These are phyloP conservation scores for Nymphalis urticae DNA, from an alignment of 2,888 invertebrate genomes.

Conservation along the genomic window DNA sequence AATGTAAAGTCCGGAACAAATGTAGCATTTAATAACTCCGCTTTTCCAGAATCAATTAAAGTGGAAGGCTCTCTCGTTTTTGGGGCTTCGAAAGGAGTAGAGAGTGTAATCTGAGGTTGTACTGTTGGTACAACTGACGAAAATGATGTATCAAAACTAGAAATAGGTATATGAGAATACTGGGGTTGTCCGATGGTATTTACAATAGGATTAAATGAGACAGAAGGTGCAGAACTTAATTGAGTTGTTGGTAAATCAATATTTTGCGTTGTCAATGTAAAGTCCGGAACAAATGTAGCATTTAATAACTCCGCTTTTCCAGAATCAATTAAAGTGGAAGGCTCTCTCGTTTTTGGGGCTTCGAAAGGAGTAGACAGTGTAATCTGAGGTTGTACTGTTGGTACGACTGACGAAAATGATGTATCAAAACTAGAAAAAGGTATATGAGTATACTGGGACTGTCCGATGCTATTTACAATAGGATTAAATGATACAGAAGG, in stretches of 20 bases:
- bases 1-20: background rate
- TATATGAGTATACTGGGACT: too few species aligned
- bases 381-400: too few species aligned
- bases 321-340: background rate
- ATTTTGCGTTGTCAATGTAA: constrained; percentile 10
- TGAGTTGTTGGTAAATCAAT: constrained; percentile 1
- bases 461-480: too few species aligned
- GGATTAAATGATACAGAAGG: background rate
- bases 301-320: background rate
- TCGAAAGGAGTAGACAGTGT: too few species aligned
- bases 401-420: background rate
- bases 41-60: background rate
- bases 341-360: too few species aligned
- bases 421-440: background rate
- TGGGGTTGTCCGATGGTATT: too few species aligned
- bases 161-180: too few species aligned
- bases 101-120: too few species aligned
- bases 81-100: too few species aligned
- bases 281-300: background rate
- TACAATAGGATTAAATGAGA: too few species aligned
- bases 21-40: background rate
- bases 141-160: background rate
- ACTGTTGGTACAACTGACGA: background rate
- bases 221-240: background rate
- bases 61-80: background rate